Conservation (phyloP, 2,797 vertebrate genomes). For the Sylvilagus floridanus region DNA sequence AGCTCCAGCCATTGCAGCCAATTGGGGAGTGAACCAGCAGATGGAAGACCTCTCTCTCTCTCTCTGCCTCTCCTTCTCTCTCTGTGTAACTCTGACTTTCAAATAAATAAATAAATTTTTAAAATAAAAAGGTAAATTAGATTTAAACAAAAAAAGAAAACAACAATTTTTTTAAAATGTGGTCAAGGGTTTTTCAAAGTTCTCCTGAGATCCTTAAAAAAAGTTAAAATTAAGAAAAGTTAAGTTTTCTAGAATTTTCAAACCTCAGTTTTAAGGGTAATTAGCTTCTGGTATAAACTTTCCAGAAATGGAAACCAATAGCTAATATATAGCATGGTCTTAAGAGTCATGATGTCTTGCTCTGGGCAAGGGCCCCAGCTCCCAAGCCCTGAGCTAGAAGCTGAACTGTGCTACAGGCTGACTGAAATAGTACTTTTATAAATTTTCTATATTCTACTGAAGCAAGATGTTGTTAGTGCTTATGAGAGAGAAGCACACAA, state of each 20-base stretch:
- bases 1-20: too few species aligned
- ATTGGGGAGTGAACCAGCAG: too few species aligned
- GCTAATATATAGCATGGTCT: fast-evolving
- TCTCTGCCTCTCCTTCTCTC: too few species aligned
- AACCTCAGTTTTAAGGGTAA: not conserved
- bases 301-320: not conserved
- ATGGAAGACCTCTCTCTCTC: too few species aligned
- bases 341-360: fast-evolving
- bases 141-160: too few species aligned
- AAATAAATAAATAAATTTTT: too few species aligned
- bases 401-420: not conserved
- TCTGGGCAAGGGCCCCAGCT: not conserved
- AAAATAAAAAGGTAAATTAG: too few species aligned
- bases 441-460: not conserved
- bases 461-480: not conserved
- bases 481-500: not conserved
- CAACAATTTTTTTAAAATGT: too few species aligned
- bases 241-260: not conserved
- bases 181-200: too few species aligned
- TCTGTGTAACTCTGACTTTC: too few species aligned
- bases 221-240: not conserved
- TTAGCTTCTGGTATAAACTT: not conserved
- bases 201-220: too few species aligned
- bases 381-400: not conserved
- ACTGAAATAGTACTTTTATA: not conserved